Percentiles rank a stretch among this genome's conserved stretches.
Evolutionary conservation across 1,140 invertebrate species (phyloP).

Genomic region (Myzus persicae): DNA sequence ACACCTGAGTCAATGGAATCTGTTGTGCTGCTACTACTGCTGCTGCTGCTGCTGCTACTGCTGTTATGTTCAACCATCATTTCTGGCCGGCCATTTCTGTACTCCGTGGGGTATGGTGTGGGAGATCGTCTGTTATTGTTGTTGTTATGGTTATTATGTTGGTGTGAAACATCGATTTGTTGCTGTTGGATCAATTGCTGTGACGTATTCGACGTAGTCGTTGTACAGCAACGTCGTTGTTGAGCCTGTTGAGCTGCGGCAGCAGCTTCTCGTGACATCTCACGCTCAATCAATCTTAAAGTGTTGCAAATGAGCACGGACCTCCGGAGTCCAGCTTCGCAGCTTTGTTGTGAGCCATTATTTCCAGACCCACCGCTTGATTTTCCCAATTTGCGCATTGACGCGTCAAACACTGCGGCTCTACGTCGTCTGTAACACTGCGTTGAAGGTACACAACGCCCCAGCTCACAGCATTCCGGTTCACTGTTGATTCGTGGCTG

Average conservation of each 20-base stretch:
- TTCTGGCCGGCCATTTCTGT: slow-evolving; percentile 63
- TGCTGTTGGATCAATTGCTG: slow-evolving; percentile 63
- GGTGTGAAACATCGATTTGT: slow-evolving; percentile 66
- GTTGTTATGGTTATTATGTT: slow-evolving; percentile 61
- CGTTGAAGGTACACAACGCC: slow-evolving; percentile 61
- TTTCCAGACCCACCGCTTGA: slow-evolving; percentile 65
- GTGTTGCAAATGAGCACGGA: slow-evolving; percentile 96
- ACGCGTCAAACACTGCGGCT: slow-evolving; percentile 88
- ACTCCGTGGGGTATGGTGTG: slow-evolving; percentile 66
- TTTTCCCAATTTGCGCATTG: slow-evolving; percentile 89
- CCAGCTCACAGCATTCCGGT: slow-evolving; percentile 37
- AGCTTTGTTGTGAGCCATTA: slow-evolving; percentile 72
- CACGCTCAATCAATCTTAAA: slow-evolving; percentile 85
- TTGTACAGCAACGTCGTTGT: slow-evolving; percentile 59
- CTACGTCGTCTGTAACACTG: slow-evolving; percentile 82
- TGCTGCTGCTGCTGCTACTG: slow-evolving; percentile 30
- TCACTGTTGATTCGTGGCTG: not conserved
- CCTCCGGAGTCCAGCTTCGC: slow-evolving; percentile 87
- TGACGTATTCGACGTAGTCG: slow-evolving; percentile 55
- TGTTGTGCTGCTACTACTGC: slow-evolving; percentile 52
- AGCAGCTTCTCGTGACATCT: slow-evolving; percentile 82
- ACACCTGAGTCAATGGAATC: slow-evolving; percentile 50
- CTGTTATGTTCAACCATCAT: slow-evolving; percentile 59
- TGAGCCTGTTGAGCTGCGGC: slow-evolving; percentile 59
- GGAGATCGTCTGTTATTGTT: slow-evolving; percentile 60